Percentiles rank a stretch among this genome's conserved stretches.
phyloP scores from a whole-genome alignment of 2,888 invertebrate genomes.

The Plutella xylostella region DNA sequence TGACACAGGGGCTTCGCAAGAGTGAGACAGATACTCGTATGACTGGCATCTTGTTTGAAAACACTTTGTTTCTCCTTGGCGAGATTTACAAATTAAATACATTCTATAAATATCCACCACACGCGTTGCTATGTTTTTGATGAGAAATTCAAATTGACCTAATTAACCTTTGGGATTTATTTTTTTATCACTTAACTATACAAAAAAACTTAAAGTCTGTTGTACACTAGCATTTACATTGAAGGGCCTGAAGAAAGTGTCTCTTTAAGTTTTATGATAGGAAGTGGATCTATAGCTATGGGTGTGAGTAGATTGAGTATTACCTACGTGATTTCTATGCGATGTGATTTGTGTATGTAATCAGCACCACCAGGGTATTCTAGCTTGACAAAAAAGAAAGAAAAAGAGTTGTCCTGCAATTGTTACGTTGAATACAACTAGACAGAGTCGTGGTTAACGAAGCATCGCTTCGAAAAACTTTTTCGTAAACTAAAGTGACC shows the following conservation, averaged over 20 bases:
- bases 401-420: too few relatives aligned
- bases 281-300: too few relatives aligned
- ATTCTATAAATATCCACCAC: too few relatives aligned
- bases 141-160: background rate
- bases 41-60: slow-evolving; percentile 21
- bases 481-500: too few relatives aligned
- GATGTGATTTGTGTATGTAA: slow-evolving; percentile 26
- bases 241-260: slow-evolving; percentile 11
- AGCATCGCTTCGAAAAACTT: too few relatives aligned
- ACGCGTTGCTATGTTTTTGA: background rate
- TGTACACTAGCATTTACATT: background rate
- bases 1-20: slow-evolving; percentile 2
- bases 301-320: too few relatives aligned
- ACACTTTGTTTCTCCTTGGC: slow-evolving; percentile 21
- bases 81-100: slow-evolving; percentile 19
- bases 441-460: too few relatives aligned
- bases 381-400: too few relatives aligned
- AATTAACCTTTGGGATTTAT: background rate
- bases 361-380: too few relatives aligned
- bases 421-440: too few relatives aligned
- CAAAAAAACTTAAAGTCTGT: too few relatives aligned
- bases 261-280: slow-evolving; percentile 1
- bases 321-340: slow-evolving; percentile 29
- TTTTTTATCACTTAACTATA: background rate
- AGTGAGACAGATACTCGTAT: background rate